These are phyloP conservation scores for Lamproptera curius DNA, from an alignment of 2,888 invertebrate species.

Conservation along the genomic window DNA sequence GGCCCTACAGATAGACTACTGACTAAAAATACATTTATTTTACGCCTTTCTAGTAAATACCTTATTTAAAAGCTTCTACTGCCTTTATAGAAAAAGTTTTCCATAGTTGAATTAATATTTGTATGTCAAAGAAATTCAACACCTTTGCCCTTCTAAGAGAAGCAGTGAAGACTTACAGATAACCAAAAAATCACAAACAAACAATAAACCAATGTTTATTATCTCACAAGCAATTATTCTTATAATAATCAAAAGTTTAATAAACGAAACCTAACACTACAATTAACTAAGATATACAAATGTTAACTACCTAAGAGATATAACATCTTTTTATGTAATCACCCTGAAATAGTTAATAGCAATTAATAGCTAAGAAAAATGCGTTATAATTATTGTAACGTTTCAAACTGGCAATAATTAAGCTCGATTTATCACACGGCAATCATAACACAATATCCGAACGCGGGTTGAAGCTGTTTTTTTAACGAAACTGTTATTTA, in stretches of 20 bases:
- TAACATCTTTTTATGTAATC: background rate
- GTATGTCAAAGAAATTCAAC: no score
- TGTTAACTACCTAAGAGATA: background rate
- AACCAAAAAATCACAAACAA: no score
- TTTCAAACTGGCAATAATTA: slow-evolving; percentile 4
- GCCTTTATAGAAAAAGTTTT: no score
- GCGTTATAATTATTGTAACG: slow-evolving; percentile 6
- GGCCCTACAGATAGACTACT: no score
- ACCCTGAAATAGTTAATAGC: background rate
- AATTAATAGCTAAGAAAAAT: slow-evolving; percentile 1
- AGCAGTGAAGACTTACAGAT: no score
- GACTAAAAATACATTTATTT: no score
- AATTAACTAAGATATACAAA: background rate
- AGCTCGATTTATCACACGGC: slow-evolving; percentile 12
- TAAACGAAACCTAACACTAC: background rate
- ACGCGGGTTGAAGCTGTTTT: slow-evolving; percentile 9
- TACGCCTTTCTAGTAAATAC: no score
- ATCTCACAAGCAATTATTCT: background rate
- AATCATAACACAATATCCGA: slow-evolving; percentile 18
- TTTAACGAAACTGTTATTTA: slow-evolving; percentile 6
- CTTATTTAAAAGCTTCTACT: no score
- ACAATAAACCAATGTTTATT: no score
- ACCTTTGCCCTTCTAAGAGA: no score
- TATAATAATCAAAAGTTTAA: background rate
- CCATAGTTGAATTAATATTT: no score